Base-by-base conservation (phyloP, 2,888 invertebrate genomes). In the Odontocolon sp. region DNA sequence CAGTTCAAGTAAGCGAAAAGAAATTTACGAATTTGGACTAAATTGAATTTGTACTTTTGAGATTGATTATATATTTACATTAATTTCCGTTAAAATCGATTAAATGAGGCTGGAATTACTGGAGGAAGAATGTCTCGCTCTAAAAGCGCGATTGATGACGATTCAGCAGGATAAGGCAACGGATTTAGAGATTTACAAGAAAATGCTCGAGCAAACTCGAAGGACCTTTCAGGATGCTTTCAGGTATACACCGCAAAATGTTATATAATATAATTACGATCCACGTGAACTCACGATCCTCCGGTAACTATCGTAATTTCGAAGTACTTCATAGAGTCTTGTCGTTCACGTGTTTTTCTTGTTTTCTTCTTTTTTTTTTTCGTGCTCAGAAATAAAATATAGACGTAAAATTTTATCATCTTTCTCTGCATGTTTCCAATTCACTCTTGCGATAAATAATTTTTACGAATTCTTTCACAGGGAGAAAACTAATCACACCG, bases 41-140 rank as follows among this genome's bases (percentile, higher is more conserved):
- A 5, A 5, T 21, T 70, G 0, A 38, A 40, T 8, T 11, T 33
- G 2, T 54, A 28, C 33, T 47, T 2, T 31, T 59, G 8, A 31
- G 42, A 23, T 52, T n/a, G n/a, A n/a, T n/a, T n/a, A n/a, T n/a
- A n/a, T n/a, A n/a, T n/a, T n/a, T n/a, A 33, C n/a, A 70, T 91
- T 88, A 84, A 91, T 91, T 26, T 91, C 91, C 66, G 82, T 92
- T 6, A 91, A 89, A 85, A 92, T n/a, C n/a, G 87, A 26, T 26
- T 11, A 26, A 50, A 42, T 16, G 16, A 91, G 92, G 83, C 86
- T 94, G 64, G 94, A 94, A 85, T 87, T 95, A 66, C 92, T 94
- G 0, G 93, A 94, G 83, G 94, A 95, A 87, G 94, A 93, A 82
- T 91, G 94, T 42, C 93, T 94, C 85, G 93, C 94, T 14, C 89